Evolutionary conservation across 1,140 invertebrate species (phyloP).

Genomic region (Macrotrachela quadricornifera): DNA sequence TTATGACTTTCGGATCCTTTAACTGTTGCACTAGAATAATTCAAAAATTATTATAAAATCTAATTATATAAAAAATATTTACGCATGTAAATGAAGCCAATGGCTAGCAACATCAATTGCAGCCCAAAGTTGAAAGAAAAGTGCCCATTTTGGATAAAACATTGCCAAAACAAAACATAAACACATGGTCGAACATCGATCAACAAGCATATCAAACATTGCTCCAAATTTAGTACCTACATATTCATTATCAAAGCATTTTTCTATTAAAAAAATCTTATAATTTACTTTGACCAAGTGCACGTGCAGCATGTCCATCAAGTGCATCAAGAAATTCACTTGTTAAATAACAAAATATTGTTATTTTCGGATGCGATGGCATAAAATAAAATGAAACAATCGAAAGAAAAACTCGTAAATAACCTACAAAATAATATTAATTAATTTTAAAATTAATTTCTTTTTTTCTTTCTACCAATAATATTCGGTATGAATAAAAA

Average conservation of each 20-base stretch:
- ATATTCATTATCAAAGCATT: too few species aligned
- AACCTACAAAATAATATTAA: slow-evolving; percentile 45
- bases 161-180: slow-evolving; percentile 50
- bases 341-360: slow-evolving; percentile 61
- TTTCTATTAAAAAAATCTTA: too few species aligned
- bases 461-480: slow-evolving; percentile 45
- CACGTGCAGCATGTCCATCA: slow-evolving; percentile 83
- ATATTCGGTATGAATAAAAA: slow-evolving; percentile 73
- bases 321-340: slow-evolving; percentile 80
- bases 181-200: slow-evolving; percentile 84
- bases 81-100: slow-evolving; percentile 72
- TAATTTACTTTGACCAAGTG: slow-evolving; percentile 57
- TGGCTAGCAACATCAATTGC: slow-evolving; percentile 86
- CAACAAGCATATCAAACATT: slow-evolving; percentile 88
- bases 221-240: slow-evolving; percentile 84
- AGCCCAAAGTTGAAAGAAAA: slow-evolving; percentile 81
- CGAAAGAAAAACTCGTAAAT: slow-evolving; percentile 66
- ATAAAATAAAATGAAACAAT: slow-evolving; percentile 82
- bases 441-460: not conserved
- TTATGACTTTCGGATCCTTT: slow-evolving; percentile 81
- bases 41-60: too few species aligned
- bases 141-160: slow-evolving; percentile 79
- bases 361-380: slow-evolving; percentile 55
- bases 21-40: slow-evolving; percentile 34
- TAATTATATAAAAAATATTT: too few species aligned